Conservation (phyloP, 2,113 vertebrate species). For the Loxodonta africana region DNA sequence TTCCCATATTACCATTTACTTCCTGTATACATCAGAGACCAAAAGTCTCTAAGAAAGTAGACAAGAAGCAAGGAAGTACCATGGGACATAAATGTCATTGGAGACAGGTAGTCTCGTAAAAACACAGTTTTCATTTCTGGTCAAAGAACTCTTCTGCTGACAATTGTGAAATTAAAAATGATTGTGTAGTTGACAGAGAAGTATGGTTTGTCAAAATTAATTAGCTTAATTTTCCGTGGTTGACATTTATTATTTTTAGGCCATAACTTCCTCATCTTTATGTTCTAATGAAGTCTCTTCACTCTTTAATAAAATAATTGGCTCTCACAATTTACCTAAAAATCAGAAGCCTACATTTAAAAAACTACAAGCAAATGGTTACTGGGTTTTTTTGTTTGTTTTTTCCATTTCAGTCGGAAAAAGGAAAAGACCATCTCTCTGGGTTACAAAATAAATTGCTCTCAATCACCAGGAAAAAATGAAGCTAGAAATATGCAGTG, state of each 20-base stretch:
- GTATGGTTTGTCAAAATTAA: conserved; percentile 31
- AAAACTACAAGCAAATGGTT: conserved; percentile 2
- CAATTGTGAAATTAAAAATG: conserved; percentile 40
- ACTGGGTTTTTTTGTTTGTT: not conserved
- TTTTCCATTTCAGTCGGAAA: not conserved
- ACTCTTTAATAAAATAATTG: conserved; percentile 34
- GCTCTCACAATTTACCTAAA: conserved; percentile 24
- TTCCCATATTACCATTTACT: conserved; percentile 24
- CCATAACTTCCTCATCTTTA: conserved; percentile 7
- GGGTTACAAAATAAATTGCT: conserved; percentile 59
- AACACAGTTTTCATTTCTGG: not conserved
- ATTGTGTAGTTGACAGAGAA: conserved; percentile 1
- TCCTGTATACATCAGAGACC: not conserved
- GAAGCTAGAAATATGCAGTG: not conserved
- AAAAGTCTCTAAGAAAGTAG: not conserved
- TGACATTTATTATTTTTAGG: conserved; percentile 14
- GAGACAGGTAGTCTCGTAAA: not conserved
- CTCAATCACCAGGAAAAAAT: not conserved
- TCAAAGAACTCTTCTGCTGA: not conserved
- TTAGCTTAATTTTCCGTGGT: conserved; percentile 41
- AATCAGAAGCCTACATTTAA: conserved; percentile 37
- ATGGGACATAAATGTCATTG: not conserved
- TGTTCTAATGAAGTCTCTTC: not conserved
- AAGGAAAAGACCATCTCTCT: not conserved
- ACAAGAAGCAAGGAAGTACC: conserved; percentile 1